Evolutionary conservation across 1,140 invertebrate genomes (phyloP).

Genomic region (Wasmannia auropunctata): DNA sequence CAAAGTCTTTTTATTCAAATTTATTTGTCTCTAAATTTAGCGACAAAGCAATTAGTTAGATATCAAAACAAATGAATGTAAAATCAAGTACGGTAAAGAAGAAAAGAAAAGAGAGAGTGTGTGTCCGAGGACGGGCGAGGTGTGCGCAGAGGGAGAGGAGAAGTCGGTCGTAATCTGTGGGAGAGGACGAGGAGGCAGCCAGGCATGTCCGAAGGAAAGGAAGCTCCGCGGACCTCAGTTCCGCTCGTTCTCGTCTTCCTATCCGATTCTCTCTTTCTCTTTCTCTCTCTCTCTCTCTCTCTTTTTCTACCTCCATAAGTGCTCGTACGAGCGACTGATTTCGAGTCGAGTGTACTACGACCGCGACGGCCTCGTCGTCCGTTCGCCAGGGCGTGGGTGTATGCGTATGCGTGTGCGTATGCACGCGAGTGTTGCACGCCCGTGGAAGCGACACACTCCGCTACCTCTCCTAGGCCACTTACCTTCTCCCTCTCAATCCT

Average conservation of each 20-base stretch:
- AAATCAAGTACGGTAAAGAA: neutral
- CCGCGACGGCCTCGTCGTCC: slow-evolving; percentile 20
- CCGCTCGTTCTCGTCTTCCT: slow-evolving; percentile 80
- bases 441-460: slow-evolving; percentile 41
- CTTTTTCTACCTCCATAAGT: neutral
- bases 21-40: neutral
- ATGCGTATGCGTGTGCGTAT: neutral
- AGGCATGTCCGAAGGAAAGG: slow-evolving; percentile 81
- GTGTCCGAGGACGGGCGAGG: neutral
- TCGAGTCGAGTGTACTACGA: slow-evolving; percentile 25
- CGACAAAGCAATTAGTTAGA: neutral
- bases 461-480: slow-evolving; percentile 53
- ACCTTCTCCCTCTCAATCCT: slow-evolving; percentile 41
- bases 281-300: neutral
- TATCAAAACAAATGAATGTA: neutral
- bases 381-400: slow-evolving; percentile 30
- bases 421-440: neutral
- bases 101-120: slow-evolving; percentile 25
- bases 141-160: neutral
- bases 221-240: slow-evolving; percentile 81
- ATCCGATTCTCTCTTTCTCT: slow-evolving; percentile 35
- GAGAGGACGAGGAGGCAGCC: slow-evolving; percentile 78
- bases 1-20: neutral
- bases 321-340: slow-evolving; percentile 56
- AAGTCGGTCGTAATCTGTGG: slow-evolving; percentile 75